These are phyloP conservation scores for Diloba caeruleocephala DNA, from an alignment of 2,888 invertebrate species.

Conservation along the genomic window DNA sequence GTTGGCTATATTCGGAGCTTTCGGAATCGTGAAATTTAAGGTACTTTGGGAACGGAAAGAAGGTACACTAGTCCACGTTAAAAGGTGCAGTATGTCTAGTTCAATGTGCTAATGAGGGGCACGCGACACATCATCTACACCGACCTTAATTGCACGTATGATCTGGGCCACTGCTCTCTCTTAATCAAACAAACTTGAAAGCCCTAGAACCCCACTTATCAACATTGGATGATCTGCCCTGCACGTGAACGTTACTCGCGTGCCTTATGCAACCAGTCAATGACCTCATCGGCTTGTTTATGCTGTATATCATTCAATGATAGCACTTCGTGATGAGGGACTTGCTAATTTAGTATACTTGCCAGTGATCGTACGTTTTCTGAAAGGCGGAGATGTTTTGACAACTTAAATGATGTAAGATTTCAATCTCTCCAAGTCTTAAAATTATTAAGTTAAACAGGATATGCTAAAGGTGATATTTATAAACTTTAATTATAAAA, in stretches of 20 bases:
- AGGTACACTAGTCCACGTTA: conserved; percentile 3
- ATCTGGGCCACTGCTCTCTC: conserved; percentile 86
- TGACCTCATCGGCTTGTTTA: conserved; percentile 76
- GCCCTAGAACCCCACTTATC: conserved; percentile 86
- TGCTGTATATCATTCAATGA: conserved; percentile 68
- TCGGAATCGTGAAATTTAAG: conserved; percentile 7
- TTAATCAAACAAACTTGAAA: conserved; percentile 86
- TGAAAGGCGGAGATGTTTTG: conserved; percentile 62
- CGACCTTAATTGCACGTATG: conserved; percentile 83
- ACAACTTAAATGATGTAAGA: conserved; percentile 50
- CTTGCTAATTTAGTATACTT: conserved; percentile 62
- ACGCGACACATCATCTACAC: conserved; percentile 76
- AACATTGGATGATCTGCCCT: conserved; percentile 76
- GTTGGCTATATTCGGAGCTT: conserved; percentile 11
- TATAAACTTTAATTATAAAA: conserved; percentile 27
- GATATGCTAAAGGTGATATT: conserved; percentile 19
- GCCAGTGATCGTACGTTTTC: conserved; percentile 64
- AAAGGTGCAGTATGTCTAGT: conserved; percentile 58
- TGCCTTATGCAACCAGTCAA: conserved; percentile 82
- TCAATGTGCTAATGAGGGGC: conserved; percentile 59
- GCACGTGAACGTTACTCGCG: conserved; percentile 66
- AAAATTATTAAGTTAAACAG: conserved; percentile 31
- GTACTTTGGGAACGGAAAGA: too few relatives aligned
- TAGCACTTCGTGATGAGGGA: conserved; percentile 67
- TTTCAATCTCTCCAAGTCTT: conserved; percentile 26